These are phyloP conservation scores for Agelaius phoeniceus DNA, from an alignment of 2,113 vertebrate species.

Conservation along the genomic window DNA sequence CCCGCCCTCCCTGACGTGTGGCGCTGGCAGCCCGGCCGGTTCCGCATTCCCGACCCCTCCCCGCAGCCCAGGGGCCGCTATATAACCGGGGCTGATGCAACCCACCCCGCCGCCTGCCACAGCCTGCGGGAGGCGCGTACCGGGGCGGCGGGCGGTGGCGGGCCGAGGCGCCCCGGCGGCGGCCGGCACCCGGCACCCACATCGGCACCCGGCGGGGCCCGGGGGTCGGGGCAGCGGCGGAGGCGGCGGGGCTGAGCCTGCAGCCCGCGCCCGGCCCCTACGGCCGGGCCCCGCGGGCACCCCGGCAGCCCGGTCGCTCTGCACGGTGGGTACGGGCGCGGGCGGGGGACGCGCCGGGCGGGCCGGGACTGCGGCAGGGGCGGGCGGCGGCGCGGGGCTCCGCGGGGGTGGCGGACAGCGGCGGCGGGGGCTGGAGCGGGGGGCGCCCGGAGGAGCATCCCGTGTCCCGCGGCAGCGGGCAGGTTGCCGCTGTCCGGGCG, in stretches of 20 bases:
- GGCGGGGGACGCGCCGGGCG: too few species aligned
- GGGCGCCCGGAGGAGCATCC: not conserved
- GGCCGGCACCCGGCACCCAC: too few species aligned
- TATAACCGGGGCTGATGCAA: conserved; percentile 92
- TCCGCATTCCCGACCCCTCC: conserved; percentile 98
- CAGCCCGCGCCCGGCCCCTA: too few species aligned
- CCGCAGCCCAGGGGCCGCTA: conserved; percentile 87
- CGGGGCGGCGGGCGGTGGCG: not conserved
- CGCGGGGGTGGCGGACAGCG: not conserved
- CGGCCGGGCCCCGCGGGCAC: too few species aligned
- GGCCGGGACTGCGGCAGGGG: too few species aligned
- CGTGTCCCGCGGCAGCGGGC: not conserved
- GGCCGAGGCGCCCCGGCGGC: not conserved
- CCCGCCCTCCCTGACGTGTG: conserved; percentile 86
- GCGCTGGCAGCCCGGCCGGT: conserved; percentile 84
- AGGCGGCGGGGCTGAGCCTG: too few species aligned
- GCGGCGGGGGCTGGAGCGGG: not conserved
- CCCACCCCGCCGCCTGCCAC: conserved; percentile 75
- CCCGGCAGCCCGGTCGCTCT: too few species aligned
- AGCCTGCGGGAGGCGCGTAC: conserved; percentile 71
- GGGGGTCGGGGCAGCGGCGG: not conserved
- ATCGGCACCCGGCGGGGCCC: too few species aligned
- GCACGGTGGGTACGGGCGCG: too few species aligned
- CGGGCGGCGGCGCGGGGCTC: too few species aligned
- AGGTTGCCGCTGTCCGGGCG: not conserved